Percentiles rank a stretch among this genome's conserved stretches.
Evolutionary conservation across 2,113 vertebrate genomes (phyloP).

Genomic region (Corythoichthys intestinalis): DNA sequence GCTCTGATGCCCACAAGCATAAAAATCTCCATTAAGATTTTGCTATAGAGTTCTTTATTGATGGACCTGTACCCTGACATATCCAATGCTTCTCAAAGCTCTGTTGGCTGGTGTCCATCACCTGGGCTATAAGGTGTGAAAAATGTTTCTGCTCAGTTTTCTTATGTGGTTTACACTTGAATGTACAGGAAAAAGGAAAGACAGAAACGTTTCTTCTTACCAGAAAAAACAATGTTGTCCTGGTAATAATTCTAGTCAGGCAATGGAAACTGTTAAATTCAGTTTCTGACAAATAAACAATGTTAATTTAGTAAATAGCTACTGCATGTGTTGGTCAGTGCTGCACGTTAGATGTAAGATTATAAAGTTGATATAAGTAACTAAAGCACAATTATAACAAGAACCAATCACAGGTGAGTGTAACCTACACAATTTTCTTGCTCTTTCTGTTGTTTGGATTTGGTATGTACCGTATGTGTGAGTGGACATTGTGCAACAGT

Average conservation of each 20-base stretch:
- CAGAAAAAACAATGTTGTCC: no score
- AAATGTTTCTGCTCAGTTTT: neutral
- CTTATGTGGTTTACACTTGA: neutral
- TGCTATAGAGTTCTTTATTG: conserved; percentile 55
- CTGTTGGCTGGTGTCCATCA: conserved; percentile 67
- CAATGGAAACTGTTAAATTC: no score
- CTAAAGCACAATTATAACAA: no score
- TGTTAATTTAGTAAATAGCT: no score
- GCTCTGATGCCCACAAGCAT: conserved; percentile 64
- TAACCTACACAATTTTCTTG: conserved; percentile 3
- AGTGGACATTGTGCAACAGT: conserved; percentile 12
- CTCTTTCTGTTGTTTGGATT: conserved; percentile 9
- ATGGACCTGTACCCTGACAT: conserved; percentile 13
- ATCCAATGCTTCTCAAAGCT: conserved; percentile 32
- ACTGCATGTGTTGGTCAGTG: no score
- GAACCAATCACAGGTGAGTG: neutral
- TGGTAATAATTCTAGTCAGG: no score
- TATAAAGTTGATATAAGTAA: no score
- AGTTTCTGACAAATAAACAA: no score
- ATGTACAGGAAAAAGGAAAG: neutral
- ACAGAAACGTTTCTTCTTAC: neutral
- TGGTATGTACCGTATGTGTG: conserved; percentile 3
- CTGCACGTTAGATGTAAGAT: no score
- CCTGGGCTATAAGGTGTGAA: neutral
- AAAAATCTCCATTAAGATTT: conserved; percentile 74